Base-by-base conservation (phyloP, 2,797 vertebrate species). In the Kryptopterus vitreolus region DNA sequence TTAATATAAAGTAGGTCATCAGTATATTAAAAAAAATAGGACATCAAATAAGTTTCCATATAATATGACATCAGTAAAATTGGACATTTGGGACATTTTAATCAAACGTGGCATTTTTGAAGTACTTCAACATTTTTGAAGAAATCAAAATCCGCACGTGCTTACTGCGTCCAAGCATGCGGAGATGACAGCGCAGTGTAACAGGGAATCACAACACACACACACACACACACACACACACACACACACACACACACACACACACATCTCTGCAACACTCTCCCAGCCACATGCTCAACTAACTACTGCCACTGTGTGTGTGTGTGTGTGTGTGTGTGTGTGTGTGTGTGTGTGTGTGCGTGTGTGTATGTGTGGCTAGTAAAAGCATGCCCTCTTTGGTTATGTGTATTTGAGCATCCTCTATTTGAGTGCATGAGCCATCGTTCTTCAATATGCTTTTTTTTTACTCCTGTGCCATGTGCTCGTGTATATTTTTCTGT, bases 251-350 rank as follows among this genome's bases (percentile, higher is more conserved):
- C 24, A 59, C 24, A 59, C 57, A 59, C 12, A 29, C 43, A n/a
- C 63, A 15, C 65, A 26, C 43, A 16, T 20, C 79, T 88, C 87
- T 83, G 87, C 85, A 84, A 81, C 83, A 89, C 69, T 90, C 93
- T 93, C 81, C 83, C 85, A 90, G 93, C 92, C 85, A 92, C 89
- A 90, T 88, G 89, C 90, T 92, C 90, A 88, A 88, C 90, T 92
- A 92, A 92, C 92, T 87, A 89, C 88, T 82, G 81, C 72, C 68
- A 68, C 76, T 80, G 74, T 43, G 10, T 5, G 82, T 77, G 80
- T n/a, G n/a, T n/a, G n/a, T n/a, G 50, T 82, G 50, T 81, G 74
- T 79, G 38, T 77, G 81, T 81, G 81, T 82, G 82, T 83, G 68
- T 75, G 13, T 16, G 58, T 29, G 57, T 24, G 55, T 84, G 87